Percentiles rank a stretch among this genome's conserved stretches.
These are phyloP conservation scores for Rhinolophus sinicus DNA, from an alignment of 2,113 vertebrate species.

Conservation along the genomic window DNA sequence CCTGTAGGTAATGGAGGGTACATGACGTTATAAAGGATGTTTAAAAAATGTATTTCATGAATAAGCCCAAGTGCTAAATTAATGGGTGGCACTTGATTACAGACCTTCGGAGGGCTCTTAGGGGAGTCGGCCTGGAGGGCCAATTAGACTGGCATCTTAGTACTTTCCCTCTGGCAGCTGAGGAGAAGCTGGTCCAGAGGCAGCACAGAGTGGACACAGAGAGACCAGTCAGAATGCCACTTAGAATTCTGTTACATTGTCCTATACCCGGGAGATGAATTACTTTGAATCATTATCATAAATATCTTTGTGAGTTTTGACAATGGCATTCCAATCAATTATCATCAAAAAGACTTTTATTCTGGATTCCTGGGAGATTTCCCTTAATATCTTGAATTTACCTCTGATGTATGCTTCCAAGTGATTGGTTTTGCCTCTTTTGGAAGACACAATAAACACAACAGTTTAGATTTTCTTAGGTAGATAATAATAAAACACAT, in stretches of 20 bases:
- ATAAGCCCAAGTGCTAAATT: background rate
- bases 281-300: background rate
- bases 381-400: background rate
- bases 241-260: background rate
- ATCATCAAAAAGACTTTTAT: background rate
- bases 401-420: background rate
- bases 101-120: accelerated
- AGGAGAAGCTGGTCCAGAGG: background rate
- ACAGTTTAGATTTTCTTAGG: background rate
- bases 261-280: background rate
- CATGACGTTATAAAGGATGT: background rate
- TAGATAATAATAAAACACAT: background rate
- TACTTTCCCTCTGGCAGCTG: background rate
- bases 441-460: background rate
- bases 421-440: background rate
- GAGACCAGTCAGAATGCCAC: background rate
- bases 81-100: accelerated
- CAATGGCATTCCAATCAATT: background rate
- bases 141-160: background rate
- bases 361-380: background rate
- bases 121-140: too few species aligned
- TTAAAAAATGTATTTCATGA: background rate
- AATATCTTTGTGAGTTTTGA: background rate
- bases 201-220: background rate
- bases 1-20: background rate